Base-by-base conservation (phyloP, 2,797 vertebrate species). In the Euphonia xanthogaster region DNA sequence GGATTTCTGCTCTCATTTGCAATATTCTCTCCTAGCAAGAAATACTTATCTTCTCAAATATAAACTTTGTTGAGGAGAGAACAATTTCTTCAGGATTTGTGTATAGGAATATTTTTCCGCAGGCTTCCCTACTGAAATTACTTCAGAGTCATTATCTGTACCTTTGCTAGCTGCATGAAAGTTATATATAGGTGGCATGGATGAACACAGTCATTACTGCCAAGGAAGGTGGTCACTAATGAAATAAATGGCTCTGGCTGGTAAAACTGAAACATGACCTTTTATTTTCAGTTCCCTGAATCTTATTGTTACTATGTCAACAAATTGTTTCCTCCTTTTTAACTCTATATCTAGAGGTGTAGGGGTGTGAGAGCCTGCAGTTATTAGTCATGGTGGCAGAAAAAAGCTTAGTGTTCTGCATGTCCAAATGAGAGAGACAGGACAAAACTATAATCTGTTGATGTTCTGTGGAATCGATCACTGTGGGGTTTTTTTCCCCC, bases 401-500 rank as follows among this genome's bases (percentile, higher is more conserved):
- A 63, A 57, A 58, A 89, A 27, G 7, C 16, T 76, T 51, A 9
- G 11, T 31, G 9, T 57, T 84, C 31, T 83, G 18, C 6, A 17
- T 67, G 24, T 61, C 47, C n/a, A 21, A 55, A 28, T 35, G 28
- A 11, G 15, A 28, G 62, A 55, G 37, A 51, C 6, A 1, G 3
- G 67, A 37, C 12, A 44, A 60, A 87, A 6, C 5, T 27, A 2
- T 37, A 31, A 20, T 33, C 1, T 37, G 4, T 14, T 14, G 3
- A 9, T 12, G 14, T 47, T 45, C 25, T 63, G 8, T 75, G 28
- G 40, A 21, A 55, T 42, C 0, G 0, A 39, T 88, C 24, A 12
- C 20, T 19, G 12, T 40, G 15, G 3, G 2, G 0, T 15, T 61
- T 30, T 39, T 40, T 11, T 3, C 3, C 9, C 9, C 9, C 8